phyloP scores from a whole-genome alignment of 2,113 vertebrate species.

The Eptesicus fuscus region DNA sequence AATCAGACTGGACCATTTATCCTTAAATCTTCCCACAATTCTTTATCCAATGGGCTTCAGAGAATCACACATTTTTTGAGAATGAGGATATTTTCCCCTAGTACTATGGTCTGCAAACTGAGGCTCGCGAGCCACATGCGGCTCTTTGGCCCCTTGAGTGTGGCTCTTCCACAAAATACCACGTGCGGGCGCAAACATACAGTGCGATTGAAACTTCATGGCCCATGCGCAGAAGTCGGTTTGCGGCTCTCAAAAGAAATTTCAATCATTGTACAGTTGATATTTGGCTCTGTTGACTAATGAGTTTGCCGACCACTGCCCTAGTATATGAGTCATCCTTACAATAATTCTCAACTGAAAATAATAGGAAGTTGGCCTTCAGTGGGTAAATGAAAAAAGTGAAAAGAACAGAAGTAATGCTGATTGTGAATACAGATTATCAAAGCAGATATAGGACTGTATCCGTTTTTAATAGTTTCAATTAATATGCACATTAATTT shows the following conservation, averaged over 20 bases:
- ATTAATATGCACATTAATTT: conserved; percentile 30
- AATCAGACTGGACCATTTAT: background rate
- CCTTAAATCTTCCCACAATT: background rate
- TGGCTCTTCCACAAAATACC: too few relatives aligned
- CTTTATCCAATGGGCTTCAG: background rate
- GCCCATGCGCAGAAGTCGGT: too few relatives aligned
- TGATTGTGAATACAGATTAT: background rate
- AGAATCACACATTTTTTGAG: background rate
- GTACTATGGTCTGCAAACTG: too few relatives aligned
- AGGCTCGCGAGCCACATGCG: too few relatives aligned
- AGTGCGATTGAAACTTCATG: too few relatives aligned
- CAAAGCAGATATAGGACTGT: background rate
- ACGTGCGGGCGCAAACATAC: too few relatives aligned
- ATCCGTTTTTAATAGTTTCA: background rate
- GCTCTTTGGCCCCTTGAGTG: too few relatives aligned
- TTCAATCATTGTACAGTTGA: too few relatives aligned
- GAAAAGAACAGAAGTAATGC: background rate
- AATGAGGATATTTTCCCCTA: background rate
- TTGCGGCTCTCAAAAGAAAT: too few relatives aligned
- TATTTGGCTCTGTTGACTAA: too few relatives aligned
- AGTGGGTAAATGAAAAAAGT: background rate
- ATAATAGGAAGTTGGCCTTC: conserved; percentile 2
- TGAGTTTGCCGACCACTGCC: background rate
- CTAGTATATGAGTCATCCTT: background rate
- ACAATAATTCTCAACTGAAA: background rate